Base-by-base conservation (phyloP, 2,888 invertebrate genomes). In the Embidobia sp. region DNA sequence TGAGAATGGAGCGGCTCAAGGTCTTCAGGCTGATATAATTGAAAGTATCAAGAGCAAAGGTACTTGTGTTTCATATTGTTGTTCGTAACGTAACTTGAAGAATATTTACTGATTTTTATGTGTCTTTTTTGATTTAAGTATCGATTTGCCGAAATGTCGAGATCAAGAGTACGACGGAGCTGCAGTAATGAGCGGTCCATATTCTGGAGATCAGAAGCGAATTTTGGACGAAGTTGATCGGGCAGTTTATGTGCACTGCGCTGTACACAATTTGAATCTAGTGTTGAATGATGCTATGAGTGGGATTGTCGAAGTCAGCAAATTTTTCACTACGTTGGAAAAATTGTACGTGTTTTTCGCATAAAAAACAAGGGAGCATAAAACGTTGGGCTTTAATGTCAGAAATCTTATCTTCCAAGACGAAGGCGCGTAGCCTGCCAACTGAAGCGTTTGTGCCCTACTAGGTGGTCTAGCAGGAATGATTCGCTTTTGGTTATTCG, bases 391-490 rank as follows among this genome's bases (percentile, higher is more conserved):
- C 80, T 67, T 78, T 83, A 44, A 40, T 84, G 35, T 80, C 79
- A 44, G 79, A 79, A 72, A 81, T 80, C 49, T 67, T 46, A 13
- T 82, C 79, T 33, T 59, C 79, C n/a, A 67, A 79, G 75, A 79
- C 79, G 31, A 51, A 82, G 40, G 63, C 53, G 29, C 81, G 77
- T 35, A 72, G 83, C 69, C 82, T 85, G n/a, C 80, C 81, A 81
- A 80, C 61, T 84, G 61, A 84, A 84, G n/a, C 57, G 67, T 40
- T 10, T 33, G 3, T 31, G 53, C 82, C 83, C 85, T 29, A 84
- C 85, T 67, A 82, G 84, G 74, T 85, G 84, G 83, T 80, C 83
- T 31, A 79, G 80, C 42, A 82, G 82, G 67, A 63, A 81, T 16
- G 79, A 79, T 67, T 70, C 82, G 16, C 77, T 83, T 78, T 59